Evolutionary conservation across 2,797 vertebrate species (phyloP).

Genomic region (Protosalanx chinensis): DNA sequence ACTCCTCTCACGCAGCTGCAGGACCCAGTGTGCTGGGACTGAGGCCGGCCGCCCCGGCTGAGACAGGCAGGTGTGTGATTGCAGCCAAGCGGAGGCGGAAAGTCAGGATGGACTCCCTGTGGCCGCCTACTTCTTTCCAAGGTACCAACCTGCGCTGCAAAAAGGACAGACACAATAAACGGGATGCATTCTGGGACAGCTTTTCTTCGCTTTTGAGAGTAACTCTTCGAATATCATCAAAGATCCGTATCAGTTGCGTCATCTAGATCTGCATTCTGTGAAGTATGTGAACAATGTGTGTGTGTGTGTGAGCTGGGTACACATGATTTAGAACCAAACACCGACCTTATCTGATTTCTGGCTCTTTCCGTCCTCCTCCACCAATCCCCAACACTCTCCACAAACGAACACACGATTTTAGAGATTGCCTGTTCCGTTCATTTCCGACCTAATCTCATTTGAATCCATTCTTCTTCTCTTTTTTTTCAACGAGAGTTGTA

Average conservation of each 20-base stretch:
- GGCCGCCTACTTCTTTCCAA: neutral
- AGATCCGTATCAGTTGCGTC: no score
- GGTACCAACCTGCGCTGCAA: neutral
- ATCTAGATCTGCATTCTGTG: neutral
- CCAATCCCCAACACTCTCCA: neutral
- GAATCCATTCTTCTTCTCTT: neutral
- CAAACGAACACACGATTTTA: neutral
- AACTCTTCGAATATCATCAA: no score
- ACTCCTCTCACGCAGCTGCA: neutral
- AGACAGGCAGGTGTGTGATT: neutral
- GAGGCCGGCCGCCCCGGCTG: neutral
- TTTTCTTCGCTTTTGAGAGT: neutral
- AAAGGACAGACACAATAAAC: neutral
- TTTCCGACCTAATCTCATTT: neutral
- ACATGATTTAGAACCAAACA: neutral
- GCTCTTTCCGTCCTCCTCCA: neutral
- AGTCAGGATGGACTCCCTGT: no score
- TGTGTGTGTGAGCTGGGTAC: neutral
- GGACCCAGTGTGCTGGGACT: neutral
- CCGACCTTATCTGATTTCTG: neutral
- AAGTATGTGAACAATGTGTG: neutral
- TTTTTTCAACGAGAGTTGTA: neutral
- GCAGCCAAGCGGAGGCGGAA: neutral
- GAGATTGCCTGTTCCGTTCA: constrained; percentile 2
- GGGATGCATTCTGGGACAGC: neutral